Percentiles rank a stretch among this genome's conserved stretches.
Conservation (phyloP, 2,888 invertebrate species). For the Oxycera nigricornis region DNA sequence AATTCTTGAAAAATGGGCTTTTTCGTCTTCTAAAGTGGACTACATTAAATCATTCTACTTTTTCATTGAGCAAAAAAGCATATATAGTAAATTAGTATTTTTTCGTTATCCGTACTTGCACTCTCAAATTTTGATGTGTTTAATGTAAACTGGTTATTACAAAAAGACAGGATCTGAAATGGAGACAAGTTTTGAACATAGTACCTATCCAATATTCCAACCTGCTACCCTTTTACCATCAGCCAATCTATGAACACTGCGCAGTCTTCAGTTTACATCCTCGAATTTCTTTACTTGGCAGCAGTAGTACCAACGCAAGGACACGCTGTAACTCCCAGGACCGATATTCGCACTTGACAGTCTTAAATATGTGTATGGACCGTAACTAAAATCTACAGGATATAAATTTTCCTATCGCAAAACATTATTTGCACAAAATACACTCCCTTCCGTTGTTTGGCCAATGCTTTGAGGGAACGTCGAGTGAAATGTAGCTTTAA, state of each 20-base stretch:
- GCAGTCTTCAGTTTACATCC: constrained; percentile 10
- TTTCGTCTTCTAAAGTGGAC: too few species aligned
- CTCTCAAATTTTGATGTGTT: too few species aligned
- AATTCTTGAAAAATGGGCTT: too few species aligned
- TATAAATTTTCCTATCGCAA: too few species aligned
- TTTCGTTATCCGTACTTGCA: too few species aligned
- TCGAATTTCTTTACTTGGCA: neutral
- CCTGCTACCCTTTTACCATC: neutral
- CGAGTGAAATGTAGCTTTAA: neutral
- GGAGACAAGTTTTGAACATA: too few species aligned
- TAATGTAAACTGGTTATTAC: too few species aligned
- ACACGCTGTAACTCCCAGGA: neutral
- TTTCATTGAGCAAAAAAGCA: too few species aligned
- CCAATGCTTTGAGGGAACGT: neutral
- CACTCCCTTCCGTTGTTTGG: neutral
- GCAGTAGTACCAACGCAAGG: constrained; percentile 24
- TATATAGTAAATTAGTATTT: too few species aligned
- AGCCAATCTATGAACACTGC: neutral
- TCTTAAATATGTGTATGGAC: neutral
- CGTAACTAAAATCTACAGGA: neutral
- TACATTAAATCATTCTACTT: too few species aligned
- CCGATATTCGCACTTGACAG: constrained; percentile 31
- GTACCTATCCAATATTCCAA: neutral
- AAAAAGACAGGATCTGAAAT: too few species aligned
- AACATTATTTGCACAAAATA: neutral